Evolutionary conservation across 2,113 vertebrate genomes (phyloP).

Genomic region (Thunnus maccoyii): DNA sequence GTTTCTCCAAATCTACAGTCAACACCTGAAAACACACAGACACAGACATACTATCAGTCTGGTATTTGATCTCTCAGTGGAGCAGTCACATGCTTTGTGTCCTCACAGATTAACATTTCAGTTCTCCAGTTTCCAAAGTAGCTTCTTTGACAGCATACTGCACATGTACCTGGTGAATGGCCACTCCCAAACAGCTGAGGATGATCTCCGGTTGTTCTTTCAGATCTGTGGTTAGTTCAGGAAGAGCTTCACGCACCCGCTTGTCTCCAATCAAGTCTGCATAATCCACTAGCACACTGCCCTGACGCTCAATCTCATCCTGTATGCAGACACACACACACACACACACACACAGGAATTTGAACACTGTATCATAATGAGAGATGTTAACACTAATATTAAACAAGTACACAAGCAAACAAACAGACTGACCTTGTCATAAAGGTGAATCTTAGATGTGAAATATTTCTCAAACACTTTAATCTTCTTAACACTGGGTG

Average conservation of each 20-base stretch:
- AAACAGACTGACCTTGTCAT: conserved; percentile 90
- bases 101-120: neutral
- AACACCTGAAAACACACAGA: conserved; percentile 86
- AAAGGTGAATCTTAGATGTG: conserved; percentile 89
- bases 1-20: conserved; percentile 93
- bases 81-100: neutral
- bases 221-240: conserved; percentile 86
- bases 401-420: neutral
- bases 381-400: neutral
- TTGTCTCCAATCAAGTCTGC: conserved; percentile 87
- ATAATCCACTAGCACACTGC: conserved; percentile 97
- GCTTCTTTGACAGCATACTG: neutral
- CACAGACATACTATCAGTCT: neutral
- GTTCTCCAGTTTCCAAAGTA: neutral
- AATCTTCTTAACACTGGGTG: conserved; percentile 91
- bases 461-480: conserved; percentile 96
- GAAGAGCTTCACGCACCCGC: conserved; percentile 78
- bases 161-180: conserved; percentile 92
- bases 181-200: conserved; percentile 93
- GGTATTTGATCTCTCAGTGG: neutral
- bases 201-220: conserved; percentile 92
- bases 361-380: no score
- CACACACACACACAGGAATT: neutral
- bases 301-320: conserved; percentile 99
- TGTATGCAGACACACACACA: conserved; percentile 57